Conservation (phyloP, 1,140 invertebrate genomes). For the Nautilus pompilius region DNA sequence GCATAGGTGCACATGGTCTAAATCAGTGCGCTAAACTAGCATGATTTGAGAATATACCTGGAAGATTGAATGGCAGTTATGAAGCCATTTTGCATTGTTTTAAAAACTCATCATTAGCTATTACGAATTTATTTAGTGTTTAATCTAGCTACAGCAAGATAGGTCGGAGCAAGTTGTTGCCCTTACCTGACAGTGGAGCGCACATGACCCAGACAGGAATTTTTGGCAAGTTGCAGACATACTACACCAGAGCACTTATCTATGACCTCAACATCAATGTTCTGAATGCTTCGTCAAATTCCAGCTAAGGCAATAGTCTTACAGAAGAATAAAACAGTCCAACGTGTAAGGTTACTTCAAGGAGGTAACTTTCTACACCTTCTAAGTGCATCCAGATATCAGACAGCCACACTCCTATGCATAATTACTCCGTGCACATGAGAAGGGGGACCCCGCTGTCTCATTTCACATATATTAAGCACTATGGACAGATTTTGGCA, state of each 20-base stretch:
- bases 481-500: slow-evolving; percentile 4
- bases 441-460: slow-evolving; percentile 5
- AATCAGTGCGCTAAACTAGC: too few relatives aligned
- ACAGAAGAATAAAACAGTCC: not conserved
- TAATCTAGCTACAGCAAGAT: too few relatives aligned
- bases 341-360: not conserved
- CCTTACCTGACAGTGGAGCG: slow-evolving; percentile 1
- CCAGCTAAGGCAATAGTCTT: not conserved
- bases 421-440: slow-evolving; percentile 4
- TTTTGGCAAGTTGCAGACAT: slow-evolving; percentile 1
- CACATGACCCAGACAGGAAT: slow-evolving; percentile 6
- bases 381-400: not conserved
- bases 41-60: too few relatives aligned
- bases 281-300: not conserved
- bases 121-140: too few relatives aligned
- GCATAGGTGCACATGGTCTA: too few relatives aligned
- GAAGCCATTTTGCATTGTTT: too few relatives aligned
- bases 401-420: slow-evolving; percentile 3
- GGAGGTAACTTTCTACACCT: slow-evolving; percentile 2
- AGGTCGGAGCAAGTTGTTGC: slow-evolving; percentile 2
- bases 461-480: slow-evolving; percentile 4
- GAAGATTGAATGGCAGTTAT: too few relatives aligned
- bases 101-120: too few relatives aligned
- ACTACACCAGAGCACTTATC: slow-evolving; percentile 3
- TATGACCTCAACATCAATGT: slow-evolving; percentile 1